These are phyloP conservation scores for Patella ulyssiponensis DNA, from an alignment of 2,888 invertebrate genomes.

Conservation along the genomic window DNA sequence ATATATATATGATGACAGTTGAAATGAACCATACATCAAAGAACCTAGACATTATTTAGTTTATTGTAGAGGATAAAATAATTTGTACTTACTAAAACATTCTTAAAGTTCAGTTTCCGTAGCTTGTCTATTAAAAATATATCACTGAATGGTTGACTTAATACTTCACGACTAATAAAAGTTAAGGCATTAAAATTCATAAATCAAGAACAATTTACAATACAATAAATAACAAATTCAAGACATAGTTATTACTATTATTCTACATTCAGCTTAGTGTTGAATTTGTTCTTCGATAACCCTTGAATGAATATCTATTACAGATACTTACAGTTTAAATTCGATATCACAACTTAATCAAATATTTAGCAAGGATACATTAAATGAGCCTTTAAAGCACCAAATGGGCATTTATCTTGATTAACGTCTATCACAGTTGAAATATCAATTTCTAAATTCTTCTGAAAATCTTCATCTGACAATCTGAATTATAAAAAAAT, in stretches of 20 bases:
- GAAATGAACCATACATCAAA: too few species aligned
- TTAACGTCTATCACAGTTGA: neutral
- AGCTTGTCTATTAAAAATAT: slow-evolving; percentile 21
- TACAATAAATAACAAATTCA: too few species aligned
- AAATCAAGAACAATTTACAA: too few species aligned
- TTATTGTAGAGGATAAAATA: neutral
- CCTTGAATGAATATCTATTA: neutral
- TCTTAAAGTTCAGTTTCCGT: slow-evolving; percentile 19
- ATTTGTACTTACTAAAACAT: slow-evolving; percentile 14
- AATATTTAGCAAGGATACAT: slow-evolving; percentile 15
- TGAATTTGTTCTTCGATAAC: neutral
- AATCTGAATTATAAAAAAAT: neutral
- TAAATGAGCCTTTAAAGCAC: slow-evolving; percentile 10
- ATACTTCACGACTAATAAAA: slow-evolving; percentile 11
- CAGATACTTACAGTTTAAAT: neutral
- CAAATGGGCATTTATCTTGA: neutral
- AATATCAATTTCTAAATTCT: neutral
- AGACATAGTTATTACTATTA: too few species aligned
- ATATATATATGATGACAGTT: too few species aligned
- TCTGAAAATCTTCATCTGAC: slow-evolving; percentile 15
- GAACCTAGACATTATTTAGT: too few species aligned
- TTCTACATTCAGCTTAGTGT: too few species aligned
- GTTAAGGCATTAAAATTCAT: neutral
- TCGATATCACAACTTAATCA: neutral
- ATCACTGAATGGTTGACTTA: slow-evolving; percentile 19